Percentiles rank a stretch among this genome's conserved stretches.
Evolutionary conservation across 2,888 invertebrate species (phyloP).

Genomic region (Aporophyla lueneburgensis): DNA sequence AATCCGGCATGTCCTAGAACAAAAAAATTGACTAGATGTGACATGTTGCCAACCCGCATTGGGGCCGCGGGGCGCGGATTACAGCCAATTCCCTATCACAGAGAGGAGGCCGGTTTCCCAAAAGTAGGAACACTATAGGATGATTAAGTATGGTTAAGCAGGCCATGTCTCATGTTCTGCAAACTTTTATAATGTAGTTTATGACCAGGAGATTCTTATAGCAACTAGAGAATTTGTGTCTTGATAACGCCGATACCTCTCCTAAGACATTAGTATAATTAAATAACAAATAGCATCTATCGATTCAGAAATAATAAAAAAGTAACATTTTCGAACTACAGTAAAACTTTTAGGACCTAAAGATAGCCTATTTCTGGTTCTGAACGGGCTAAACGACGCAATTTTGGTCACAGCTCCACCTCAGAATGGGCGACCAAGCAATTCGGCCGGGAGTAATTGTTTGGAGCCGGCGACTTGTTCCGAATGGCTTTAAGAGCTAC

Average conservation of each 20-base stretch:
- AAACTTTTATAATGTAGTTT: neutral
- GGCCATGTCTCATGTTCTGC: neutral
- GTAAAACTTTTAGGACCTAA: neutral
- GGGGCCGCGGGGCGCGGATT: too few relatives aligned
- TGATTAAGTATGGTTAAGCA: neutral
- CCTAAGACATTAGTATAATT: neutral
- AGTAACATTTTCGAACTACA: neutral
- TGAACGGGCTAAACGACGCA: slow-evolving; percentile 73
- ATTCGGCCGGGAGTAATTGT: slow-evolving; percentile 67
- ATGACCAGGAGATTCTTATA: too few relatives aligned
- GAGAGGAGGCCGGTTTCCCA: too few relatives aligned
- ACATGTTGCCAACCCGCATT: too few relatives aligned
- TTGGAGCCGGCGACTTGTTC: slow-evolving; percentile 46
- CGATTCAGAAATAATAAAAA: neutral
- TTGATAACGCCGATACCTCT: neutral
- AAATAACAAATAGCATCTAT: neutral
- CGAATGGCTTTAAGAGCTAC: slow-evolving; percentile 51
- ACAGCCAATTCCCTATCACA: too few relatives aligned
- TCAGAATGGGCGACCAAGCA: slow-evolving; percentile 78
- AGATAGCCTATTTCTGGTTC: slow-evolving; percentile 44
- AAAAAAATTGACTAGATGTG: too few relatives aligned
- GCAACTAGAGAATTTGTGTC: neutral
- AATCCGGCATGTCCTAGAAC: too few relatives aligned
- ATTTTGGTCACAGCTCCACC: slow-evolving; percentile 76
- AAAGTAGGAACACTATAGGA: too few relatives aligned